A percentile compares a stretch with the other conserved stretches of the same genome.
Conservation (phyloP, 2,797 vertebrate species). For the Gymnocypris eckloni region DNA sequence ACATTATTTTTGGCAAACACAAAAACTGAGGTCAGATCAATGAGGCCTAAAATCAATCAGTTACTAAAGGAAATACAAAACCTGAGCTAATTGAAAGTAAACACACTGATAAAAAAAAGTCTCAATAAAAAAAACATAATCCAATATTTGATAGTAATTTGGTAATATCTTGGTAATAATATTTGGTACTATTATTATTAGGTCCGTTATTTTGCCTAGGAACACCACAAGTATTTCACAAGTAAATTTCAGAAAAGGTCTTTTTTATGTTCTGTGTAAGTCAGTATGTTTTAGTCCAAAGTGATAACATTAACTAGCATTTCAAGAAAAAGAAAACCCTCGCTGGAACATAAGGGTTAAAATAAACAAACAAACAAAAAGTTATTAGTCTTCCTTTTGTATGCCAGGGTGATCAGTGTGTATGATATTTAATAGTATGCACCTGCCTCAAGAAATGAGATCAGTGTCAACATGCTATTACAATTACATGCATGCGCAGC, state of each 20-base stretch:
- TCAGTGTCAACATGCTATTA: slow-evolving; percentile 23
- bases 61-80: no score
- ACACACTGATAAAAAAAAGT: no score
- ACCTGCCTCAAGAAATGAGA: not conserved
- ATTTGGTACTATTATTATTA: not conserved
- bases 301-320: not conserved
- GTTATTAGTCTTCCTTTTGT: not conserved
- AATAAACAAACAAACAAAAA: not conserved
- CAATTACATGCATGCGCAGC: slow-evolving; percentile 42
- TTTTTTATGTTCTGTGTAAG: not conserved
- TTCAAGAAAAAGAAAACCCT: not conserved
- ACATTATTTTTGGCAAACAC: not conserved
- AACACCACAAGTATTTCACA: not conserved
- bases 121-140: no score
- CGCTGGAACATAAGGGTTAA: not conserved
- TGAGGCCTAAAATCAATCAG: no score
- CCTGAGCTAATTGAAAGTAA: no score
- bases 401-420: not conserved
- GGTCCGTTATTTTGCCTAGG: not conserved
- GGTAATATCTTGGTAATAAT: not conserved
- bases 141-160: no score
- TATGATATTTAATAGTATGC: slow-evolving; percentile 28
- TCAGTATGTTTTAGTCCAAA: not conserved
- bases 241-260: not conserved
- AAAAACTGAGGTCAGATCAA: no score